Conservation (phyloP, 1,140 invertebrate genomes). For the Periplaneta americana region DNA sequence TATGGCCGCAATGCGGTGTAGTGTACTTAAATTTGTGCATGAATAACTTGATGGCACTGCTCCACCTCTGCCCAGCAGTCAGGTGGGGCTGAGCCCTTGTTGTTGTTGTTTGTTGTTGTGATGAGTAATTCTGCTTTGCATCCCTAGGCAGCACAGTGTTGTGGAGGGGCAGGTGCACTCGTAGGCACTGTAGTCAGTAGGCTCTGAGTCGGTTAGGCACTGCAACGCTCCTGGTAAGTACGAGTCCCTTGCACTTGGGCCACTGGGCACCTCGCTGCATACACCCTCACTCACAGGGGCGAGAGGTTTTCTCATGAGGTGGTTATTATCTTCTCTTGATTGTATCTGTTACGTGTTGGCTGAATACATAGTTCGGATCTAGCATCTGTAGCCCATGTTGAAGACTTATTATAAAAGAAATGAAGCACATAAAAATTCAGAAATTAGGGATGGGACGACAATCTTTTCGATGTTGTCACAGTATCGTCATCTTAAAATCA, state of each 20-base stretch:
- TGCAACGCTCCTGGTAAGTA: neutral
- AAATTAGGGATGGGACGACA: no score
- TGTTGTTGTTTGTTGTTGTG: conserved; percentile 12
- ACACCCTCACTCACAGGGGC: no score
- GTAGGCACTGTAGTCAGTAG: neutral
- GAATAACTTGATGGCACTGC: neutral
- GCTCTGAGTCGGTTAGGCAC: neutral
- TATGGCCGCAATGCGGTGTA: neutral
- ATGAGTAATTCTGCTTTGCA: conserved; percentile 17
- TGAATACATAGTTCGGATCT: no score
- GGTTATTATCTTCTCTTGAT: no score
- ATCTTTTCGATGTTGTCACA: no score
- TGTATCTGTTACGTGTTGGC: no score
- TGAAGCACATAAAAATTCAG: no score
- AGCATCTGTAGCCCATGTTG: no score
- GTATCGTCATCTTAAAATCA: no score
- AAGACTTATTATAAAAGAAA: no score
- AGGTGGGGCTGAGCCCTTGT: neutral
- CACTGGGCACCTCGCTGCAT: neutral
- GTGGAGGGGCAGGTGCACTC: neutral
- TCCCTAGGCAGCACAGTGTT: conserved; percentile 8
- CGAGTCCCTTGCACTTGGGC: neutral
- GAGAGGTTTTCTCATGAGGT: no score
- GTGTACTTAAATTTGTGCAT: neutral
- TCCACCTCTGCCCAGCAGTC: neutral